A percentile compares a stretch with the other conserved stretches of the same genome.
phyloP scores from a whole-genome alignment of 2,888 invertebrate species.

The Anthrax anthrax region DNA sequence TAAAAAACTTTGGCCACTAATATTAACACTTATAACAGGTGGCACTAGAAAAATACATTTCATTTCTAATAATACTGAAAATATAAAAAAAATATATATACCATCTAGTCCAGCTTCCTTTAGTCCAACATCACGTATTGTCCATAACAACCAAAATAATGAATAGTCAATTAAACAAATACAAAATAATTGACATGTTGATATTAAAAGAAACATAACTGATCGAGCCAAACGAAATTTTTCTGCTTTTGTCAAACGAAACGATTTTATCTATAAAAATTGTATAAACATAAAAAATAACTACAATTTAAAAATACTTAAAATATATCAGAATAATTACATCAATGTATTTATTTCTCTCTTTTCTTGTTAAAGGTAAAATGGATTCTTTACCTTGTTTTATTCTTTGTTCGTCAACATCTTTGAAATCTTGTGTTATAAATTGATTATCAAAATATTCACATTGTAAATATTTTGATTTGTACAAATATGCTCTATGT shows the following conservation, averaged over 20 bases:
- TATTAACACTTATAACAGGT: slow-evolving; percentile 40
- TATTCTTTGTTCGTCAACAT: slow-evolving; percentile 46
- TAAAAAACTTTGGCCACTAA: slow-evolving; percentile 51
- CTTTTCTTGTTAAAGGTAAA: slow-evolving; percentile 51
- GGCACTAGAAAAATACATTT: slow-evolving; percentile 32
- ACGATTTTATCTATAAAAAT: slow-evolving; percentile 22
- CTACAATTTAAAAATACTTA: no score
- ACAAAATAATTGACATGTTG: slow-evolving; percentile 54
- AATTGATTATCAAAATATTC: slow-evolving; percentile 59
- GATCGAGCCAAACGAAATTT: slow-evolving; percentile 19
- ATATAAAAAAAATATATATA: slow-evolving; percentile 16
- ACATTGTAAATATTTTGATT: slow-evolving; percentile 52
- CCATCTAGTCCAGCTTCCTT: slow-evolving; percentile 35
- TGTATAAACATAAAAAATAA: no score
- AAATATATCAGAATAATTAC: slow-evolving; percentile 16
- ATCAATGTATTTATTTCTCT: slow-evolving; percentile 46
- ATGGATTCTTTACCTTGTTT: slow-evolving; percentile 46
- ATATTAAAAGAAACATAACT: slow-evolving; percentile 44
- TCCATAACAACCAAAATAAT: slow-evolving; percentile 59
- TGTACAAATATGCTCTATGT: slow-evolving; percentile 59
- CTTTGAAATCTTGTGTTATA: slow-evolving; percentile 48
- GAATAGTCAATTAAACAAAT: slow-evolving; percentile 66
- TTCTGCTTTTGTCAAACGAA: slow-evolving; percentile 22
- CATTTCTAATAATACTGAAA: no score
- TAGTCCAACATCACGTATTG: slow-evolving; percentile 37